Base-by-base conservation (phyloP, 2,113 vertebrate species). In the Tragelaphus buxtoni region DNA sequence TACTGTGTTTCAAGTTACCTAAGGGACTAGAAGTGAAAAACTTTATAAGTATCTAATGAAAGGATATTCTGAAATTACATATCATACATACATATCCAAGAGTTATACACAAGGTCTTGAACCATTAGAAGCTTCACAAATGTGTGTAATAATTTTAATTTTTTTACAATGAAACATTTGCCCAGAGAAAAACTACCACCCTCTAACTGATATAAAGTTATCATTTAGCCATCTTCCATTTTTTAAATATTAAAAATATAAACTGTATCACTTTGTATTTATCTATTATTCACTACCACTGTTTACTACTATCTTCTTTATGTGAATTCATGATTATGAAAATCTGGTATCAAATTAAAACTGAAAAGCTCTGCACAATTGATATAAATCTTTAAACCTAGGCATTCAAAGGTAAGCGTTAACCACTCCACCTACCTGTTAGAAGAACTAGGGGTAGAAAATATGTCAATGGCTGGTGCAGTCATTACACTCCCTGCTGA, bases 381-480 rank as follows among this genome's bases (percentile, higher is more conserved):
- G 76, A n/a, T 82, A 30, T 77, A 95, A 90, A 11, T 32, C 8
- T 89, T 92, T 90, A 53, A 72, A 86, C 53, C 65, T 47, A 89
- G 49, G 22, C 84, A 91, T 58, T 51, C 39, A 91, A 90, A 94
- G 49, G 45, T 39, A 80, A 80, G 45, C 28, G 32, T 76, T 69
- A 94, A 16, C 63, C 16, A 89, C 22, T 80, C 24, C 17, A 39
- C 88, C 13, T 98, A 98, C 99, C 99, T 99, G 97, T 99, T 99
- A 93, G 99, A 99, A 98, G 99, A 99, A 98, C 99, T 99, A 88
- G 99, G 99, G 47, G 99, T 99, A 93, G 99, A 99, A 99, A 99
- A 99, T 94, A 99, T 99, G 98, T 99, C 99, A 35, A 99, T 99
- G 98, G 99, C 99, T 98, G 99, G 98, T 97, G 99, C 99, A 90